A percentile compares a stretch with the other conserved stretches of the same genome.
Conservation (phyloP, 2,113 vertebrate species). For the Collichthys lucidus region DNA sequence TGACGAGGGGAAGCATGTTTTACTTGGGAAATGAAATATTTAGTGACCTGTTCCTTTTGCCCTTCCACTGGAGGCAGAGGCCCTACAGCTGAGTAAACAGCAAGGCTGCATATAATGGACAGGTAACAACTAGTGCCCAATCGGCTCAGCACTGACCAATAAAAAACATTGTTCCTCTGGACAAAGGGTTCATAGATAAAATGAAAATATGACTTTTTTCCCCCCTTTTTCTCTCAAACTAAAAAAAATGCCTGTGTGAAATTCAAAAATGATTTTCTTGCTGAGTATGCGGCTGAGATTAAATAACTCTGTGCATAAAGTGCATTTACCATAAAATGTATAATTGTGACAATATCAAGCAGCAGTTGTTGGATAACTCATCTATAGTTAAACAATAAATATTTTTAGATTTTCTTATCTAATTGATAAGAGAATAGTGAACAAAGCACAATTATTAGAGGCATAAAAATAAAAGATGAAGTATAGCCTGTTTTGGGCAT, state of each 20-base stretch:
- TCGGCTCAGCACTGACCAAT: slow-evolving; percentile 42
- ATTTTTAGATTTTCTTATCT: neutral
- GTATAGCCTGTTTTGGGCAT: neutral
- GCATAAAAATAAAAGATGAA: neutral
- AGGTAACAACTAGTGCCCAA: slow-evolving; percentile 73
- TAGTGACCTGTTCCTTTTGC: slow-evolving; percentile 82
- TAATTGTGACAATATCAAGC: neutral
- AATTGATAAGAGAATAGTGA: neutral
- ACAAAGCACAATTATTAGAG: neutral
- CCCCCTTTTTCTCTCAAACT: neutral
- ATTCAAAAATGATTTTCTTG: neutral
- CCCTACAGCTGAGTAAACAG: slow-evolving; percentile 86
- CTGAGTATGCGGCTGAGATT: neutral
- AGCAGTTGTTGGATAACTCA: neutral
- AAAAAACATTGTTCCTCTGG: slow-evolving; percentile 35
- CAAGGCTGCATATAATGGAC: slow-evolving; percentile 62
- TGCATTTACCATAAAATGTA: neutral
- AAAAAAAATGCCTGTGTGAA: neutral
- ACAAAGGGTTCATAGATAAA: slow-evolving; percentile 12
- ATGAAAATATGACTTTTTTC: neutral
- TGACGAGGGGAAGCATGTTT: slow-evolving; percentile 82
- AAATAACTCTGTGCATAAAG: neutral
- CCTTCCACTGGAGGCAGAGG: slow-evolving; percentile 80
- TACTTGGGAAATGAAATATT: slow-evolving; percentile 90
- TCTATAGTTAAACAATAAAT: neutral